Base-by-base conservation (phyloP, 2,797 vertebrate genomes). In the Garrulus glandarius region DNA sequence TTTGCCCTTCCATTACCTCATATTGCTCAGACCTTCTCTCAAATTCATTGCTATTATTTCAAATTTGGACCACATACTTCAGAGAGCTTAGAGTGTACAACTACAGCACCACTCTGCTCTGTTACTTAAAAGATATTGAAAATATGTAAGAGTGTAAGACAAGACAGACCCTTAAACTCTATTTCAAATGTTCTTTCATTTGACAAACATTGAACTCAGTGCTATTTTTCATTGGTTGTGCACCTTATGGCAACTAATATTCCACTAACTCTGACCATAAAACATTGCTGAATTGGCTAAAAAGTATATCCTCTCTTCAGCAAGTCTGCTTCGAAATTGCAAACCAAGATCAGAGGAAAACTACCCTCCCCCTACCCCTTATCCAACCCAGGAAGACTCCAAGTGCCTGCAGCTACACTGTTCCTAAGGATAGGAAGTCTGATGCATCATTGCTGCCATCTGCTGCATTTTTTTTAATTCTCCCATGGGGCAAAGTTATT, bases 401-500 rank as follows among this genome's bases (percentile, higher is more conserved):
- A 49, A 71, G 37, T n/a, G 87, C 78, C 87, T 57, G 50, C 46
- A 89, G 92, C 83, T 46, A 77, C 6, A 59, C 7, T 64, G 81
- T 13, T 95, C 49, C 68, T 60, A 47, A 59, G 91, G 76, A 81
- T 9, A 64, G 79, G 81, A 87, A 93, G 71, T 53, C 80, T 90
- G 87, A 91, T 84, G 95, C 95, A 96, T 84, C 95, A 94, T 96
- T 97, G 95, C 95, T 96, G 95, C 96, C 95, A 97, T 96, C 96
- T 97, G 95, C 95, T 96, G 93, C 95, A 89, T 60, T 97, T 89
- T 93, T 87, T 93, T 91, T 9, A 68, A 89, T 91, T 86, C 76
- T 96, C 93, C 63, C 6, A 0, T 71, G 82, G 72, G 91, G 94
- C 72, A 91, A 91, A 85, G 79, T 92, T 92, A 94, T 61, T 92